Conservation (phyloP, 2,797 vertebrate genomes). For the Betta splendens region DNA sequence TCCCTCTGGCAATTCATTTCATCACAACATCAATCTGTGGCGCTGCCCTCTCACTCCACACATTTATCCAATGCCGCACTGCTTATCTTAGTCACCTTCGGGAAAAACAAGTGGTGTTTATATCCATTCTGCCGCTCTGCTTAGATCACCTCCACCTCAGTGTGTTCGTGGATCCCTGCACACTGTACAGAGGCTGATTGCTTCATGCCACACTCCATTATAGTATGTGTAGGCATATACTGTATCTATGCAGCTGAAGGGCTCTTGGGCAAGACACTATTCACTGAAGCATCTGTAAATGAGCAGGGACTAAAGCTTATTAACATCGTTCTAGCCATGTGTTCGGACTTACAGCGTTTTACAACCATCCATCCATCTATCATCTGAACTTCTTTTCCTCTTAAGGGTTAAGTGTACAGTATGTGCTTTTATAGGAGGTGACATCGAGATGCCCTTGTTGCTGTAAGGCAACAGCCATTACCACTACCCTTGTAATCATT, state of each 20-base stretch:
- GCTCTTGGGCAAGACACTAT: background rate
- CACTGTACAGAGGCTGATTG: background rate
- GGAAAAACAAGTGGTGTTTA: conserved; percentile 56
- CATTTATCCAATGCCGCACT: conserved; percentile 23
- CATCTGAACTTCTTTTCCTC: too few relatives aligned
- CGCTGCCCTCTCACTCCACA: conserved; percentile 45
- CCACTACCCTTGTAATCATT: too few relatives aligned
- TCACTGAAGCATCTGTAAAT: too few relatives aligned
- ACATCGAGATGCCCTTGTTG: too few relatives aligned
- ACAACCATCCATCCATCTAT: too few relatives aligned
- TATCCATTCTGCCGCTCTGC: conserved; percentile 29
- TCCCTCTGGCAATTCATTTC: conserved; percentile 65
- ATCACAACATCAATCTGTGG: conserved; percentile 61
- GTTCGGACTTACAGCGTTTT: too few relatives aligned
- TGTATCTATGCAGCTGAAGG: conserved; percentile 8
- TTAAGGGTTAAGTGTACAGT: too few relatives aligned
- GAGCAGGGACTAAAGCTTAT: too few relatives aligned
- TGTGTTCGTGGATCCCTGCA: conserved; percentile 25
- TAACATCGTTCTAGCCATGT: too few relatives aligned
- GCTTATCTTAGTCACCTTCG: conserved; percentile 58
- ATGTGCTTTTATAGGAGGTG: too few relatives aligned
- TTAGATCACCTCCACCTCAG: conserved; percentile 36
- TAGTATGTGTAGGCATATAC: conserved; percentile 7
- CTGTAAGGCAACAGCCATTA: too few relatives aligned
- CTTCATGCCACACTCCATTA: background rate